Conservation (phyloP, 23 tunicate genomes). For the Styela clava region DNA sequence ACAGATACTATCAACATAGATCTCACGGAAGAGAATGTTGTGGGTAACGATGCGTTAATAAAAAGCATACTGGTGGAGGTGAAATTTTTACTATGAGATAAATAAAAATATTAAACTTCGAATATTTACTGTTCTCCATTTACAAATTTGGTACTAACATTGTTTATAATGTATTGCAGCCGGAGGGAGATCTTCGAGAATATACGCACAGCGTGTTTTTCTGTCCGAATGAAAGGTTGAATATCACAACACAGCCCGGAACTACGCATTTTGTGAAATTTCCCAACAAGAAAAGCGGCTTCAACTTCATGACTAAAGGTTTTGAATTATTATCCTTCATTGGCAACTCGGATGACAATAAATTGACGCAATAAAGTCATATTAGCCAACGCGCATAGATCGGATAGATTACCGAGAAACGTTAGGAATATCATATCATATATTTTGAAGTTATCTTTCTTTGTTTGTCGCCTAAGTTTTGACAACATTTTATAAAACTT, state of each 20-base stretch:
- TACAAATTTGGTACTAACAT: too few species aligned
- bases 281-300: conserved; percentile 41
- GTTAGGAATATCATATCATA: too few species aligned
- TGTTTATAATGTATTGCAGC: too few species aligned
- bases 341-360: not conserved
- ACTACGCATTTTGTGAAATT: conserved; percentile 58
- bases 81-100: too few species aligned
- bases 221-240: conserved; percentile 93
- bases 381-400: too few species aligned
- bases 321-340: not conserved
- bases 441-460: too few species aligned
- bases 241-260: conserved; percentile 65
- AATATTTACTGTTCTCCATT: too few species aligned
- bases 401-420: too few species aligned
- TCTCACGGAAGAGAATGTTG: not conserved
- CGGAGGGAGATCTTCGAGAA: conserved; percentile 82
- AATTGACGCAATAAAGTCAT: too few species aligned
- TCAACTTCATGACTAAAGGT: conserved; percentile 83
- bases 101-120: too few species aligned
- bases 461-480: too few species aligned
- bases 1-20: not conserved
- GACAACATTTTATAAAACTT: too few species aligned
- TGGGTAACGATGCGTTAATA: conserved; percentile 36
- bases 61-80: conserved; percentile 52
- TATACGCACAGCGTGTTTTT: conserved; percentile 87